Conservation (phyloP, 2,797 vertebrate genomes). For the Arrhamphus sclerolepis region DNA sequence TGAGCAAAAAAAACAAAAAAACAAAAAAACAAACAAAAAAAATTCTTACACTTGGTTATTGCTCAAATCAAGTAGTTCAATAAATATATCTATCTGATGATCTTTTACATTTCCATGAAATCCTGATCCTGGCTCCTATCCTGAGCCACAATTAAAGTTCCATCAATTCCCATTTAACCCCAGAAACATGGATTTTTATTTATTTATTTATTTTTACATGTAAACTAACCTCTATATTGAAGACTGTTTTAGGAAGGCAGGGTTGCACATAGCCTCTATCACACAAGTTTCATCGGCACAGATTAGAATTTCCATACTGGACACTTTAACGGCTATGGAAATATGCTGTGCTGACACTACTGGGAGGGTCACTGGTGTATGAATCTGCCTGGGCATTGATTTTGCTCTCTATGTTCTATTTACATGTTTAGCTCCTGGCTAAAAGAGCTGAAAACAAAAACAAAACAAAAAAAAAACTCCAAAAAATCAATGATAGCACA, state of each 20-base stretch:
- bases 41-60: slow-evolving; percentile 21
- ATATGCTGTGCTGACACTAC: background rate
- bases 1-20: background rate
- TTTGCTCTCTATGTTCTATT: slow-evolving; percentile 67
- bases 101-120: no score
- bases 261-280: slow-evolving; percentile 19
- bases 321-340: no score
- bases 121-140: no score
- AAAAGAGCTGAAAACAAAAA: slow-evolving; percentile 23
- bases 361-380: slow-evolving; percentile 36
- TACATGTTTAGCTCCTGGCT: slow-evolving; percentile 34
- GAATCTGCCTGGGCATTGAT: slow-evolving; percentile 57
- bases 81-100: background rate
- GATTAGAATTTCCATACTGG: slow-evolving; percentile 2
- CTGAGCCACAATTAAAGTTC: no score
- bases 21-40: slow-evolving; percentile 1
- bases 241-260: slow-evolving; percentile 4
- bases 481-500: slow-evolving; percentile 33
- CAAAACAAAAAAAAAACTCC: no score
- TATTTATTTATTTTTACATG: slow-evolving; percentile 17
- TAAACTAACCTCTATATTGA: slow-evolving; percentile 35
- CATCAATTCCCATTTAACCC: no score
- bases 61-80: slow-evolving; percentile 18
- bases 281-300: slow-evolving; percentile 13
- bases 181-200: no score